Conservation (phyloP, 2,888 invertebrate species). For the Chromoteleia sp. region DNA sequence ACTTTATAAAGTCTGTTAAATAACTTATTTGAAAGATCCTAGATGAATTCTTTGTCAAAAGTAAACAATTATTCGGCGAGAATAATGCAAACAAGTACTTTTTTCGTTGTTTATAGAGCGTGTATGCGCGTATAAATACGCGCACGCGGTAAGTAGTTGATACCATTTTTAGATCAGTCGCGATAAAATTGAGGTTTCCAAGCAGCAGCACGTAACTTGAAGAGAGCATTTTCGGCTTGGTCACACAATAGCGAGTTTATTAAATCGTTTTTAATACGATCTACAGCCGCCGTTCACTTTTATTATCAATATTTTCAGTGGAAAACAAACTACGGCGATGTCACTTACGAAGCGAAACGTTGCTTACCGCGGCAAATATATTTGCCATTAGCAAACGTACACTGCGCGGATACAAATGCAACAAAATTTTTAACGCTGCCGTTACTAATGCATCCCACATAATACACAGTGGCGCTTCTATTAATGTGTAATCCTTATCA, state of each 20-base stretch:
- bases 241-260: slow-evolving; percentile 64
- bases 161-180: slow-evolving; percentile 59
- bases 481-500: slow-evolving; percentile 48
- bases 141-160: slow-evolving; percentile 49
- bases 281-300: slow-evolving; percentile 40
- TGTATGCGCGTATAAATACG: slow-evolving; percentile 38
- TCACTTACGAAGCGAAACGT: slow-evolving; percentile 34
- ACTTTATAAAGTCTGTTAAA: too few relatives aligned
- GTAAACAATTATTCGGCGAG: slow-evolving; percentile 17
- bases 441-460: slow-evolving; percentile 21
- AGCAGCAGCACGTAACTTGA: slow-evolving; percentile 51
- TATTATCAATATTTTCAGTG: slow-evolving; percentile 43
- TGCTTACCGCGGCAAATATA: slow-evolving; percentile 27
- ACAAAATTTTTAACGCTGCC: too few relatives aligned
- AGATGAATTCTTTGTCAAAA: slow-evolving; percentile 3
- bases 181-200: slow-evolving; percentile 60
- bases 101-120: slow-evolving; percentile 29
- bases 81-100: slow-evolving; percentile 23
- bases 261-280: slow-evolving; percentile 62
- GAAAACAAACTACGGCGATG: slow-evolving; percentile 32
- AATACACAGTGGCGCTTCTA: slow-evolving; percentile 5
- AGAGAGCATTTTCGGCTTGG: slow-evolving; percentile 62
- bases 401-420: slow-evolving; percentile 17
- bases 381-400: slow-evolving; percentile 49
- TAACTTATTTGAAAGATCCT: too few relatives aligned